These are phyloP conservation scores for Germaria angustata DNA, from an alignment of 2,888 invertebrate genomes.

Conservation along the genomic window DNA sequence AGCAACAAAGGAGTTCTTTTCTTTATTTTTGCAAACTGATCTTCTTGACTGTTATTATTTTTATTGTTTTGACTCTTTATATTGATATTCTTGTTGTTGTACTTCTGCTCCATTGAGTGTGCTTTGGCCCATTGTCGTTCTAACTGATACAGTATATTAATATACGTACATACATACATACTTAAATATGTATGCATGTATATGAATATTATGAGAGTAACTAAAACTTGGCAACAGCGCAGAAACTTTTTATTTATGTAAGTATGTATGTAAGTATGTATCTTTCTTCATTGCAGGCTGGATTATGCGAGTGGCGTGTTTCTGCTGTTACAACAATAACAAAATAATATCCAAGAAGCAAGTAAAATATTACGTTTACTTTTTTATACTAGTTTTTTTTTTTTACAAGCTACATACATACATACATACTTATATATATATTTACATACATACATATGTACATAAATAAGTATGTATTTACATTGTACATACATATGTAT, in stretches of 20 bases:
- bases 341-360: no score
- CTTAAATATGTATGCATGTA: neutral
- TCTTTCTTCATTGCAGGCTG: neutral
- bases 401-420: no score
- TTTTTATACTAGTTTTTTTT: no score
- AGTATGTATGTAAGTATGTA: no score
- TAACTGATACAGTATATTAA: no score
- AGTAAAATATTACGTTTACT: neutral
- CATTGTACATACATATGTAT: no score
- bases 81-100: slow-evolving; percentile 10
- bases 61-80: slow-evolving; percentile 42
- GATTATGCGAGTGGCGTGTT: no score
- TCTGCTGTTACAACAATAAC: no score
- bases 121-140: neutral
- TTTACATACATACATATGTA: no score
- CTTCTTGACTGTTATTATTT: slow-evolving; percentile 29
- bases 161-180: neutral
- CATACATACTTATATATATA: no score
- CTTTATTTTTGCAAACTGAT: slow-evolving; percentile 1
- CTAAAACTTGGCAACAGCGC: slow-evolving; percentile 54
- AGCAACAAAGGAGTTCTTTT: neutral
- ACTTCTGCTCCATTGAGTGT: slow-evolving; percentile 6
- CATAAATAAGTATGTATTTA: no score
- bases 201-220: neutral
- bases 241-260: slow-evolving; percentile 14